phyloP scores from a whole-genome alignment of 2,888 invertebrate species.

The Caenorhabditis sinica region DNA sequence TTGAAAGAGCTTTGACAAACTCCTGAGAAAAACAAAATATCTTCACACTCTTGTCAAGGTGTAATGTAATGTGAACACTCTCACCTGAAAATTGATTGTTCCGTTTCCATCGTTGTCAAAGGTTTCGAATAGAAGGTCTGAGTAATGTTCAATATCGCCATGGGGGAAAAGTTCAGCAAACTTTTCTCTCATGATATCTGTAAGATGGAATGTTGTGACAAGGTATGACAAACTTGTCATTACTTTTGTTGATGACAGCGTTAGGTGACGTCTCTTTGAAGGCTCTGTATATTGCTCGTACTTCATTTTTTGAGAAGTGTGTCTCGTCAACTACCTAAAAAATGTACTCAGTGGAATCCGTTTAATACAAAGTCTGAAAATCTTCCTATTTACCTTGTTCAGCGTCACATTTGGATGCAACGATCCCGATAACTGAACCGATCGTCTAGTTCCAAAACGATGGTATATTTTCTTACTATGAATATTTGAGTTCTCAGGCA shows the following conservation, averaged over 20 bases:
- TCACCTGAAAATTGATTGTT: conserved; percentile 80
- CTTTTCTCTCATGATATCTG: conserved; percentile 78
- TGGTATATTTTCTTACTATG: conserved; percentile 68
- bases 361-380: neutral
- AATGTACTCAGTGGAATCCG: neutral
- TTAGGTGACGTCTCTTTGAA: conserved; percentile 81
- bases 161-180: conserved; percentile 81
- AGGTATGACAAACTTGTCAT: conserved; percentile 13
- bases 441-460: conserved; percentile 56
- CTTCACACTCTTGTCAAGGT: neutral
- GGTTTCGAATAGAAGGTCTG: conserved; percentile 81
- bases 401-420: conserved; percentile 56
- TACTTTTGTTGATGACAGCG: conserved; percentile 79
- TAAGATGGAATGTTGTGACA: conserved; percentile 40
- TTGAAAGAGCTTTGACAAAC: conserved; percentile 79
- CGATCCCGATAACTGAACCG: conserved; percentile 33
- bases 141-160: conserved; percentile 80
- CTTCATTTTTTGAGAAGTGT: conserved; percentile 80
- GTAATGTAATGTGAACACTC: conserved; percentile 29
- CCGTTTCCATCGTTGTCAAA: conserved; percentile 80
- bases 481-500: conserved; percentile 66
- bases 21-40: conserved; percentile 67
- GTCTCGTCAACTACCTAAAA: conserved; percentile 79
- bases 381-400: conserved; percentile 41
- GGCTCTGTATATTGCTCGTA: conserved; percentile 79